Base-by-base conservation (phyloP, 2,888 invertebrate genomes). In the Drosophila flavopinicola region DNA sequence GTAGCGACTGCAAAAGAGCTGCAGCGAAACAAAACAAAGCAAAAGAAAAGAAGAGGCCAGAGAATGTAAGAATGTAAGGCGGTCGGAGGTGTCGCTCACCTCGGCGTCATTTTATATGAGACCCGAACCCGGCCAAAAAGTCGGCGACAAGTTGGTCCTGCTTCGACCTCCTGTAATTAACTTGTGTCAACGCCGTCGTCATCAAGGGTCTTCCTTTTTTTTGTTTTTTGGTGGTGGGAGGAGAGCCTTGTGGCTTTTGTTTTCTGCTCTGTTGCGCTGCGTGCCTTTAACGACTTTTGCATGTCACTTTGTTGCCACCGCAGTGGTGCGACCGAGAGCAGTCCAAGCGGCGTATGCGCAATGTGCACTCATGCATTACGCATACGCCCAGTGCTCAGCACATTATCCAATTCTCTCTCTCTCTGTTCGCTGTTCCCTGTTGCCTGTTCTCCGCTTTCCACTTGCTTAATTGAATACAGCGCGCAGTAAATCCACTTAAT, bases 91-190 rank as follows among this genome's bases (percentile, higher is more conserved):
- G 73, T 73, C 47, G 51, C 61, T 44, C 48, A 45, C 41, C 68
- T 45, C 42, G 6, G 23, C 52, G 75, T 4, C 70, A 73, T 75
- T 73, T 70, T 54, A 66, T 66, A 58, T 57, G 66, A n/a, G n/a
- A 61, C 60, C 60, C 57, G 56, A 48, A 54, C n/a, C n/a, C 52
- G 72, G 66, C 60, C 71, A 75, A 61, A 75, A 75, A 73, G 73
- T 61, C 73, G 61, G 20, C 57, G 53, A 17, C 25, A 74, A 68
- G 68, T 73, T 73, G 30, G 52, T 38, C 48, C 56, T 39, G 61
- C 54, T 67, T 57, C 51, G 69, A 70, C 63, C 57, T 75, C 39
- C 59, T 66, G 73, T 75, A 74, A 74, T 74, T 74, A 74, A 74
- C 73, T 74, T 75, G 76, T 74, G 73, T 74, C 73, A 75, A 61